A percentile compares a stretch with the other conserved stretches of the same genome.
phyloP scores from a whole-genome alignment of 2,797 vertebrate species.

The Coreius guichenoti region DNA sequence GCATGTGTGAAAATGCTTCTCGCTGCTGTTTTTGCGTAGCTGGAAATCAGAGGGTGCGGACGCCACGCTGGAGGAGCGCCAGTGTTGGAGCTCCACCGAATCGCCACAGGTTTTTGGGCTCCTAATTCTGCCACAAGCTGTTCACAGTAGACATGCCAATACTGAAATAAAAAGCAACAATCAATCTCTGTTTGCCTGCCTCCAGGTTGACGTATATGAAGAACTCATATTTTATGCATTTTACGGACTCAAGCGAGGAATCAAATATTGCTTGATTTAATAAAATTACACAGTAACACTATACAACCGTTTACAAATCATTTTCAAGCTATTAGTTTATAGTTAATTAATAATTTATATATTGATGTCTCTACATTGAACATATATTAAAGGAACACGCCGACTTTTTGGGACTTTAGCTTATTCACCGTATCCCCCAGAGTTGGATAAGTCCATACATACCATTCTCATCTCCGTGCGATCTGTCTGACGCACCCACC shows the following conservation, averaged over 20 bases:
- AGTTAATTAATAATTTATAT: too few relatives aligned
- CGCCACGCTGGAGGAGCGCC: slow-evolving; percentile 51
- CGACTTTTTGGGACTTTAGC: too few relatives aligned
- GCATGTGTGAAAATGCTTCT: slow-evolving; percentile 63
- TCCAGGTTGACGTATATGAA: slow-evolving; percentile 12
- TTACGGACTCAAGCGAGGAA: too few relatives aligned
- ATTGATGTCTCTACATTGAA: too few relatives aligned
- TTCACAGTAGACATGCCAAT: slow-evolving; percentile 98
- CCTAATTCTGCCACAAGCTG: slow-evolving; percentile 90
- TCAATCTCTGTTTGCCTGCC: slow-evolving; percentile 40
- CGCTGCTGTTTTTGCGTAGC: slow-evolving; percentile 72
- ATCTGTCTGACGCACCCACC: too few relatives aligned
- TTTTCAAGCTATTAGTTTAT: too few relatives aligned
- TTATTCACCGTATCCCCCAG: too few relatives aligned
- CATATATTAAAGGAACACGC: too few relatives aligned
- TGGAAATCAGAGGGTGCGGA: slow-evolving; percentile 64
- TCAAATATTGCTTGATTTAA: background rate
- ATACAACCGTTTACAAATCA: too few relatives aligned
- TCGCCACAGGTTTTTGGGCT: slow-evolving; percentile 68
- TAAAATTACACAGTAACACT: background rate
- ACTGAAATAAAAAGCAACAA: slow-evolving; percentile 74
- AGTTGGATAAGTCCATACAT: too few relatives aligned
- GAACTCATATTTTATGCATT: background rate
- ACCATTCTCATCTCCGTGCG: too few relatives aligned
- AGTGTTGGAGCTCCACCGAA: slow-evolving; percentile 60